These are phyloP conservation scores for Gymnoscopelus microlampas DNA, from an alignment of 2,797 vertebrate species.

Conservation along the genomic window DNA sequence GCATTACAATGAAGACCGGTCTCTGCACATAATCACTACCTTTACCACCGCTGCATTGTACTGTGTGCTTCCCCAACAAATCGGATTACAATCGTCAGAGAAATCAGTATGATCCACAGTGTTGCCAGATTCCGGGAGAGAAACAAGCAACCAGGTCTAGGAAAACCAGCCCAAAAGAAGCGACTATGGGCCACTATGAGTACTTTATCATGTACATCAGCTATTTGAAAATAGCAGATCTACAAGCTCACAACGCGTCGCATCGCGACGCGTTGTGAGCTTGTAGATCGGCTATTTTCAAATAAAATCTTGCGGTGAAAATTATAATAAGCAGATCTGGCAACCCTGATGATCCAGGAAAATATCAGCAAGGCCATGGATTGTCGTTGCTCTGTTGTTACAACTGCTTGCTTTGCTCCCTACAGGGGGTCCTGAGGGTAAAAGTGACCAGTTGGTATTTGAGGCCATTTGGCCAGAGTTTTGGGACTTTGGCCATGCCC, in stretches of 20 bases:
- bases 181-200: no score
- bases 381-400: conserved; percentile 22
- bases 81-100: conserved; percentile 20
- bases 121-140: conserved; percentile 6
- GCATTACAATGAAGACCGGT: conserved; percentile 71
- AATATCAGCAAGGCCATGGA: conserved; percentile 43
- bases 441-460: conserved; percentile 32
- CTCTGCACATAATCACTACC: conserved; percentile 55
- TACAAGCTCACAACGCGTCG: no score
- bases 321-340: no score
- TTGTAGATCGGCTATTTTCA: conserved; percentile 24
- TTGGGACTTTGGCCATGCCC: conserved; percentile 25
- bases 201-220: no score
- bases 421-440: conserved; percentile 9
- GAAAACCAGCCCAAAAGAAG: no score
- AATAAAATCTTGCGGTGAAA: no score
- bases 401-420: conserved; percentile 16
- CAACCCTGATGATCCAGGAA: conserved; percentile 28
- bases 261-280: no score
- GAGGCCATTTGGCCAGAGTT: conserved; percentile 15
- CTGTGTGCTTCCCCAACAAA: conserved; percentile 55
- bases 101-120: conserved; percentile 24
- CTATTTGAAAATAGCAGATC: no score
- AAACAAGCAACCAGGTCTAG: no score
- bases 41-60: conserved; percentile 49